A percentile compares a stretch with the other conserved stretches of the same genome.
phyloP scores from a whole-genome alignment of 2,797 vertebrate genomes.

The Leptoclinus maculatus region DNA sequence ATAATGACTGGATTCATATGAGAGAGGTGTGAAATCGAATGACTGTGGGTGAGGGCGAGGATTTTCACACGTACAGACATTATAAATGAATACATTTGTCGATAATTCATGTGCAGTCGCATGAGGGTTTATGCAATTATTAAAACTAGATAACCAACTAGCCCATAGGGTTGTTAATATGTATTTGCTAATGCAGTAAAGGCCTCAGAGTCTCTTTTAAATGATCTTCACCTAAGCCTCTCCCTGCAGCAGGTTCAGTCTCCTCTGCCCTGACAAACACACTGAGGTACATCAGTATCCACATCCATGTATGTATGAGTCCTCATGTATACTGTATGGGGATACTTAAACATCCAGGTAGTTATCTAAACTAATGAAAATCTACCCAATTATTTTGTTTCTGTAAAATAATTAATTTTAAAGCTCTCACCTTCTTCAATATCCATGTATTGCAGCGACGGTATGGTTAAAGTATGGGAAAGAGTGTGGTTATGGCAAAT shows the following conservation, averaged over 20 bases:
- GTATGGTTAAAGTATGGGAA: not conserved
- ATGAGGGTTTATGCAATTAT: conserved; percentile 14
- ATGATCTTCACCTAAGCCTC: not conserved
- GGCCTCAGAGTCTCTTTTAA: not conserved
- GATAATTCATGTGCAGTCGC: conserved; percentile 36
- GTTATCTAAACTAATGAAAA: not conserved
- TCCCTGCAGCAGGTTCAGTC: not conserved
- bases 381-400: not conserved
- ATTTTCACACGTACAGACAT: conserved; percentile 42
- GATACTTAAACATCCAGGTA: not conserved
- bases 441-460: not conserved
- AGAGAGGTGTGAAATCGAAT: conserved; percentile 31
- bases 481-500: not conserved
- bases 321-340: too few relatives aligned
- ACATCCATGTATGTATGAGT: not conserved
- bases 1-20: conserved; percentile 14
- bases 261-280: not conserved
- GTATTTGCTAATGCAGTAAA: not conserved
- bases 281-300: not conserved
- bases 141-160: conserved; percentile 14
- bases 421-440: not conserved
- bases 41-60: not conserved
- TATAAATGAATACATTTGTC: conserved; percentile 43
- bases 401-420: not conserved
- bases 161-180: conserved; percentile 10